These are phyloP conservation scores for Tridacna crocea DNA, from an alignment of 2,888 invertebrate species.

Conservation along the genomic window DNA sequence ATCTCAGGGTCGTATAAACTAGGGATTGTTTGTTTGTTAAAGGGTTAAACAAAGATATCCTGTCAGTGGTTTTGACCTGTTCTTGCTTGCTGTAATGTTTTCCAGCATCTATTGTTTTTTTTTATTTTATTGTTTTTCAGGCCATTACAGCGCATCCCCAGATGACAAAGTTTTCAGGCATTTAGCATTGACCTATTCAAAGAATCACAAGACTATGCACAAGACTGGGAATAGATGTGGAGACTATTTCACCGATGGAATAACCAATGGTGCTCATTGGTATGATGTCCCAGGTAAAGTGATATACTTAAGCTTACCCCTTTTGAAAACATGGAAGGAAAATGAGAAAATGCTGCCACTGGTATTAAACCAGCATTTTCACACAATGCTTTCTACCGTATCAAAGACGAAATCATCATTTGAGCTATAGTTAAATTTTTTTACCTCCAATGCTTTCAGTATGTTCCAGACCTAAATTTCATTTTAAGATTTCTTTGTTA, in stretches of 20 bases:
- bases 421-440: not conserved
- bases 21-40: too few species aligned
- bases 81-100: too few species aligned
- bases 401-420: too few species aligned
- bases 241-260: slow-evolving; percentile 76
- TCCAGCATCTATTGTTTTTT: too few species aligned
- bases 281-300: slow-evolving; percentile 82
- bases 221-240: slow-evolving; percentile 88
- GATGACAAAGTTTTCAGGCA: slow-evolving; percentile 93
- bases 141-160: slow-evolving; percentile 85
- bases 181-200: slow-evolving; percentile 91
- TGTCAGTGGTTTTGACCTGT: too few species aligned
- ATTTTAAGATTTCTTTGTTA: not conserved
- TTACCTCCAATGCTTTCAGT: not conserved
- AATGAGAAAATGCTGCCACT: not conserved
- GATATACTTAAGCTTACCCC: not conserved
- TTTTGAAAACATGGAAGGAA: not conserved
- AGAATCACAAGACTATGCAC: slow-evolving; percentile 90
- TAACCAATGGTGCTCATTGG: slow-evolving; percentile 82
- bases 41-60: too few species aligned
- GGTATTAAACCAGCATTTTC: not conserved
- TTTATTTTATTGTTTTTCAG: not conserved
- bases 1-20: too few species aligned
- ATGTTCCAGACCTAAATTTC: not conserved
- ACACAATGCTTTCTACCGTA: not conserved